Base-by-base conservation (phyloP, 2,113 vertebrate species). In the Puntigrus tetrazona region DNA sequence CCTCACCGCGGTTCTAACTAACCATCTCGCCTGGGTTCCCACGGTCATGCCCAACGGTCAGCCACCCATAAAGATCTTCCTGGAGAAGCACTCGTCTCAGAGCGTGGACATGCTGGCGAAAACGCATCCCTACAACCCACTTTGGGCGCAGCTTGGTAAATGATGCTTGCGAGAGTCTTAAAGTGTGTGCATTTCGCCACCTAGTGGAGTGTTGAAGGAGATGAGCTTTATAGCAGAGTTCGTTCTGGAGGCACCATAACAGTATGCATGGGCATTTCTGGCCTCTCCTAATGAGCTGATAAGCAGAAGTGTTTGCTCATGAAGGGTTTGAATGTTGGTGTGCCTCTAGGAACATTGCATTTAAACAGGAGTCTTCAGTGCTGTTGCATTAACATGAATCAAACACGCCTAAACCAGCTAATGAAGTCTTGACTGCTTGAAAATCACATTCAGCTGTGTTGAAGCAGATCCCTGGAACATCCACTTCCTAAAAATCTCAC, bases 31-130 rank as follows among this genome's bases (percentile, higher is more conserved):
- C 87, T 99, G 98, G 98, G 98, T 99, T 14, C 98, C 98, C 77
- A 99, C 98, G 0, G 98, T 99, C 86, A 99, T 99, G 97, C 98
- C 98, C 67, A 99, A 99, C 29, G 98, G 97, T 67, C 98, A 99
- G 55, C 98, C 98, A 1, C 98, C 97, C 13, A 97, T 99, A 88
- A 96, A 97, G 88, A 98, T 97, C 91, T 99, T 99, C 93, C 94
- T 98, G 83, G 98, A 99, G 92, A 99, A 99, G 87, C 98, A 99
- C 95, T 99, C 98, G 69, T 99, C 97, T 38, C 95, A 96, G 91
- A 98, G 96, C 8, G 97, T 99, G 77, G 96, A 98, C 94, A 96
- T 98, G 97, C 94, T 99, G 94, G 97, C 97, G 78, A 99, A 99
- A 91, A 97, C 96, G 20, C 97, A 99, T 86, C 98, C 98, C 0